Evolutionary conservation across 2,888 invertebrate genomes (phyloP), one percentile per base, ranked within the genome.

Genomic region (Tethea ocularis): DNA sequence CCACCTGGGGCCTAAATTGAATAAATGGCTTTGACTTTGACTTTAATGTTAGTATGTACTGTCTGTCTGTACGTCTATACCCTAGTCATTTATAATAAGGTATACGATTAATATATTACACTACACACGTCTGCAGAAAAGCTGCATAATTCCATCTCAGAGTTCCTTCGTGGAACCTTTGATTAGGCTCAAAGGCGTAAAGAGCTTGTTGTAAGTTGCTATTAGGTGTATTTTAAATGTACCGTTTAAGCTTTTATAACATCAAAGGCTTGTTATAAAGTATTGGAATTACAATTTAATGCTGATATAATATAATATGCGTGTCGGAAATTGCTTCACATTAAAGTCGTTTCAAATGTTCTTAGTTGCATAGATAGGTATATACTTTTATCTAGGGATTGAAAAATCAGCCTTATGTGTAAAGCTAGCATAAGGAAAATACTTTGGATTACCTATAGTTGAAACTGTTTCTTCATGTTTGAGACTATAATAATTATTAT

Each of bases 171-270:
- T 59, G 22, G 59, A 62, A 58, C 59, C 57, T 51, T 24, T 61
- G 38, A 66, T 68, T 59, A 52, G 53, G 64, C 58, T 62, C 29
- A 59, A 64, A 67, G 66, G 55, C 59, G 62, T 70, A 64, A 75
- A 72, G 58, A 62, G 68, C 60, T 64, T 61, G 59, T 70, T 64
- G 60, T 63, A 59, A 62, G 64, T 60, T 58, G 64, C 64, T 64
- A 73, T 77, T 72, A 75, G n/a, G n/a, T n/a, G n/a, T 66, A 64
- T 71, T 64, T 68, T 68, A 74, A 72, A 24, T 38, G 52, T 57
- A 33, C 51, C 15, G 13, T n/a, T 33, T 38, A 52, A 57, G 17
- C 41, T 17, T 24, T 57, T 38, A 52, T 13, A 57, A 52, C 23
- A 38, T 29, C 29, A 53, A 53, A 10, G 15, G 10, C 46, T 7